Evolutionary conservation across 2,113 vertebrate species (phyloP), one percentile per base, ranked within the genome.

Genomic region (Calyptommatus sinebrachiatus): DNA sequence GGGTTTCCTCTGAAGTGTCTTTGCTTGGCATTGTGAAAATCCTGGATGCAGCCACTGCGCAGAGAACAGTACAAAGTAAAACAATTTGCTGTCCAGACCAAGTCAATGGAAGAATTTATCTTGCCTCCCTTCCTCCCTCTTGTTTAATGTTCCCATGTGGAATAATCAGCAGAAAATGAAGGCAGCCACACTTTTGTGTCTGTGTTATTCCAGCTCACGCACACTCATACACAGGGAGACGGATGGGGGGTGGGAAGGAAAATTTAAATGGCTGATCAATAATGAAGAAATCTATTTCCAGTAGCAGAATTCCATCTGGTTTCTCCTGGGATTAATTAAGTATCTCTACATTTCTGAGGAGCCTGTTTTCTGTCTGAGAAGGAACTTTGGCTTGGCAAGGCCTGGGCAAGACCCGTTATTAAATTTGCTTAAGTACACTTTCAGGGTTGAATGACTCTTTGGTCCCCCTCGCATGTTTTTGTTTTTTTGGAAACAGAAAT

Each of bases 201-300:
- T 78, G 10, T 86, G 67, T 85, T 90, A 87, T 31, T 2, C 24
- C 14, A 76, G 10, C 26, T 12, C n/a, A 21, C n/a, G n/a, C n/a
- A n/a, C n/a, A n/a, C 26, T n/a, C 26, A 29, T 9, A 41, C 35
- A 57, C 53, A 18, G 1, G 18, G 53, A 18, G 12, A 57, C 14
- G 18, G 12, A 57, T 4, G 18, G 4, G 18, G 53, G 16, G 53
- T 4, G 53, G 16, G 53, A 57, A 18, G 18, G 53, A 57, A 18
- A 57, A 18, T 57, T 84, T 69, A 77, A 70, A 77, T 78, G 12
- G 45, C 88, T 86, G 83, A 85, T 84, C 83, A 87, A 90, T 87
- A 89, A 93, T 87, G 88, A 91, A 91, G 89, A 91, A 87, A 76
- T 90, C 88, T 91, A 81, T 91, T 91, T 85, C 85, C 90, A 84